Evolutionary conservation across 2,888 invertebrate species (phyloP).

Genomic region (Epinotia ramella): DNA sequence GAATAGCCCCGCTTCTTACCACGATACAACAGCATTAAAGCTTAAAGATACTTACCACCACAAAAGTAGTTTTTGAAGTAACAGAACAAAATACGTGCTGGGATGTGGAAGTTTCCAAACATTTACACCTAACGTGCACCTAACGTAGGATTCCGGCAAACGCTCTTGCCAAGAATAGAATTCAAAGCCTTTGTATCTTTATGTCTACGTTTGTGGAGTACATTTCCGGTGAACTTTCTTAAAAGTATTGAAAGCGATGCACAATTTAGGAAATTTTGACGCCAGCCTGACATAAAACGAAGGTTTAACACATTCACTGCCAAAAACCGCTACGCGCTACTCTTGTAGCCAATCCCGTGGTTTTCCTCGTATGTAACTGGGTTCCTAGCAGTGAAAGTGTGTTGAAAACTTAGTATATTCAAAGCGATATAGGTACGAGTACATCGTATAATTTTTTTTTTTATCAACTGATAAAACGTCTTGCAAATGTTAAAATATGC

Average conservation of each 20-base stretch:
- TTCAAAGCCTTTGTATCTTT: background rate
- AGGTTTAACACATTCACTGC: no score
- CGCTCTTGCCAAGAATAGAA: constrained; percentile 24
- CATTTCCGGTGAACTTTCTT: background rate
- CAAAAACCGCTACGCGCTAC: no score
- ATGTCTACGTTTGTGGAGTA: background rate
- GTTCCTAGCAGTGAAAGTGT: no score
- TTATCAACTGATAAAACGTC: no score
- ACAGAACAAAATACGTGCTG: no score
- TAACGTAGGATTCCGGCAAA: background rate
- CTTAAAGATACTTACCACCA: background rate
- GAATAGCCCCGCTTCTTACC: background rate
- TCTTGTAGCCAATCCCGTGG: no score
- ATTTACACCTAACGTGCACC: constrained; percentile 7
- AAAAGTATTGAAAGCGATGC: constrained; percentile 14
- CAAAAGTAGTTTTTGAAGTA: background rate
- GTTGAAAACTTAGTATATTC: no score
- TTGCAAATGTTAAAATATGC: no score
- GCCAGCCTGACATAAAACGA: background rate
- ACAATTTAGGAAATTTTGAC: background rate
- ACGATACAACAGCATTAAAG: background rate
- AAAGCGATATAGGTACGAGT: no score
- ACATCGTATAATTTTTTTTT: no score
- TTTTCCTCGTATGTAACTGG: no score
- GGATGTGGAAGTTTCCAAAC: constrained; percentile 4